Conservation (phyloP, 2,888 invertebrate genomes). For the Augiades crinisus region DNA sequence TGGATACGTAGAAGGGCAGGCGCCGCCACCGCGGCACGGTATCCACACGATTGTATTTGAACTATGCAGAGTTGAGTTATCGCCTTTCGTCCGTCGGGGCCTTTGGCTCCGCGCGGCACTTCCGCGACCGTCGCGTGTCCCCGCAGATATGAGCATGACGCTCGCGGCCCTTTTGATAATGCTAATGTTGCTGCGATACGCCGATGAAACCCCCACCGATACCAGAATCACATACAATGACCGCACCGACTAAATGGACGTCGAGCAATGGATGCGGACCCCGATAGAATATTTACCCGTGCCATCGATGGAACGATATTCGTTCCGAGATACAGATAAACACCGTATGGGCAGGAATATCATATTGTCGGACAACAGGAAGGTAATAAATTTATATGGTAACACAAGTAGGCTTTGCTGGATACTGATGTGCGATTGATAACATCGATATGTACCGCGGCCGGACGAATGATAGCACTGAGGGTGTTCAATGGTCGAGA, state of each 20-base stretch:
- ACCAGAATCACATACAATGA: constrained; percentile 68
- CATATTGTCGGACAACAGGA: constrained; percentile 19
- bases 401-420: constrained; percentile 20
- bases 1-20: constrained; percentile 46
- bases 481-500: constrained; percentile 19
- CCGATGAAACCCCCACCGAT: constrained; percentile 54
- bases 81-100: constrained; percentile 65
- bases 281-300: constrained; percentile 49
- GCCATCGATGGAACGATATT: constrained; percentile 31
- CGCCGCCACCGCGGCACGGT: constrained; percentile 53
- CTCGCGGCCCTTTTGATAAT: constrained; percentile 77
- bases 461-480: constrained; percentile 4
- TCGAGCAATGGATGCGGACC: constrained; percentile 50
- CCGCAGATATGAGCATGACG: constrained; percentile 70
- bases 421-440: constrained; percentile 19
- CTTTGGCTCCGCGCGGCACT: constrained; percentile 63
- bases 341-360: constrained; percentile 28
- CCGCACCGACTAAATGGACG: constrained; percentile 62
- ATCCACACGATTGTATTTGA: constrained; percentile 69
- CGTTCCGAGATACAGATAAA: constrained; percentile 39
- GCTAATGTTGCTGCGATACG: constrained; percentile 73
- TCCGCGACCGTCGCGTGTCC: constrained; percentile 68
- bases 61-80: constrained; percentile 73
- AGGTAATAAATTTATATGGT: constrained; percentile 16
- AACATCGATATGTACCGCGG: constrained; percentile 4